A percentile compares a stretch with the other conserved stretches of the same genome.
These are phyloP conservation scores for Antennarius maculatus DNA, from an alignment of 2,797 vertebrate genomes.

Conservation along the genomic window DNA sequence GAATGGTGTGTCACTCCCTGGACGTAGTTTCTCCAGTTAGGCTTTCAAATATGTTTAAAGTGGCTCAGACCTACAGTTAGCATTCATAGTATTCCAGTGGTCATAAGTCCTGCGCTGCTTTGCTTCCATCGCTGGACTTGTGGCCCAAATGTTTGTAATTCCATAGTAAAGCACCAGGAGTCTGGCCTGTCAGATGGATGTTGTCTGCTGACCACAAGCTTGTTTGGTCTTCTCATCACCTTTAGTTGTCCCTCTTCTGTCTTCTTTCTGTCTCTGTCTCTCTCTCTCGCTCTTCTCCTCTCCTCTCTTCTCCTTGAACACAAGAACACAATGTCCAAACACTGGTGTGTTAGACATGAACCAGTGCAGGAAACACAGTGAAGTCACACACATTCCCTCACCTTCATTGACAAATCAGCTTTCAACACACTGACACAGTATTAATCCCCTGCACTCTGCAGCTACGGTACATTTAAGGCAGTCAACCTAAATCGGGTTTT, in stretches of 20 bases:
- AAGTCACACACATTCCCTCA: constrained; percentile 54
- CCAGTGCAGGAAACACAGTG: constrained; percentile 58
- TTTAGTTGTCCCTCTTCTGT: constrained; percentile 23
- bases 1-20: too few species aligned
- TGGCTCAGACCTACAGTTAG: constrained; percentile 1
- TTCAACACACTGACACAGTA: constrained; percentile 39
- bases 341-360: constrained; percentile 42
- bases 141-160: constrained; percentile 72
- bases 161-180: constrained; percentile 70
- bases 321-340: constrained; percentile 50
- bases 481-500: constrained; percentile 11
- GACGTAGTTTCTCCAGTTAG: not conserved
- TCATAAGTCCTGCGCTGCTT: constrained; percentile 26
- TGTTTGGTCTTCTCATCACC: constrained; percentile 56
- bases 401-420: constrained; percentile 48
- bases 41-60: constrained; percentile 7
- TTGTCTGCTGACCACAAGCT: constrained; percentile 54
- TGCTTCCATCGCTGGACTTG: constrained; percentile 51
- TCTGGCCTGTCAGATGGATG: constrained; percentile 57
- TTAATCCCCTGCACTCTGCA: constrained; percentile 30
- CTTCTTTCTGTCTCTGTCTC: not conserved
- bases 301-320: constrained; percentile 12
- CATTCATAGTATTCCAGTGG: constrained; percentile 17
- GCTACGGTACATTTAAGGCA: constrained; percentile 44
- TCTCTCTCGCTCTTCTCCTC: not conserved